Base-by-base conservation (phyloP, 2,888 invertebrate genomes). In the Heliconius erato region DNA sequence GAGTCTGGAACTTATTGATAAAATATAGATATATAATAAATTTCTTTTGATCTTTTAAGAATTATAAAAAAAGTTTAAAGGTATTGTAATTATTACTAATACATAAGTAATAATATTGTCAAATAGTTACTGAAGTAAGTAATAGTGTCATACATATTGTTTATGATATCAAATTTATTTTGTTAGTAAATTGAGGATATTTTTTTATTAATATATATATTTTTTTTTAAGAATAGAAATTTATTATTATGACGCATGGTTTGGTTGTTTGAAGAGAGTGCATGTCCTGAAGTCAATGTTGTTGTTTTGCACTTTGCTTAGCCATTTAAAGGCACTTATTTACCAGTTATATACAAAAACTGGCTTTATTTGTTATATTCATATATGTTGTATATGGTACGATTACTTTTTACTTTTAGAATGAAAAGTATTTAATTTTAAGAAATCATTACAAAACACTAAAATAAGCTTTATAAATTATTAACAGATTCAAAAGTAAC, bases 231-330 rank as follows among this genome's bases (percentile, higher is more conserved):
- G 6, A 54, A 54, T 54, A 54, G 16, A 19, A 23, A n/a, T 59
- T 74, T 35, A 28, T 63, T 54, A 54, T 44, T 49, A 28, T 65
- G 49, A 40, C 65, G 80, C 80, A 80, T 80, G 80, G 77, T 78
- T 54, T 80, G 78, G 63, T 67, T 63, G 65, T 79, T 80, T 79
- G 74, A n/a, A 72, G 71, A 74, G 7, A 74, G 78, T 82, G 87
- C 87, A 87, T 87, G 87, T 84, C 77, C 77, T 76, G 85, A 74
- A 82, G 79, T 84, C 80, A 69, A 68, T 82, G 84, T 85, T 87
- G 87, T 91, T 89, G 88, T 92, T 87, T 67, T 87, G 94, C 94
- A 94, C 94, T 92, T 90, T 81, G 94, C 94, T 94, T 94, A 86
- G 94, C 92, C 90, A 88, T 87, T 84, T 85, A 81, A 85, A 82